These are phyloP conservation scores for Microchrysa polita DNA, from an alignment of 2,888 invertebrate species.

Conservation along the genomic window DNA sequence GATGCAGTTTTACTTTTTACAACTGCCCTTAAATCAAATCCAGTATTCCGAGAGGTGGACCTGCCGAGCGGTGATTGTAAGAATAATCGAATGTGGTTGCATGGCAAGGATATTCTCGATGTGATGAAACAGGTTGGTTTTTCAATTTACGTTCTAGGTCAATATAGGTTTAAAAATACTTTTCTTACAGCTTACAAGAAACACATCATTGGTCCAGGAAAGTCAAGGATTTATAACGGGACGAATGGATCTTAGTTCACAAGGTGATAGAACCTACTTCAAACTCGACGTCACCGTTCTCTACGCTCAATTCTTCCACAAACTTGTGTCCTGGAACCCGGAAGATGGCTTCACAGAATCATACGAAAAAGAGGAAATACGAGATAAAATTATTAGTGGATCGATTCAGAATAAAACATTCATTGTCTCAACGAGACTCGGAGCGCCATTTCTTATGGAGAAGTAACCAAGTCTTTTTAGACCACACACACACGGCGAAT, in stretches of 20 bases:
- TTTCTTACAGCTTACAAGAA: conserved; percentile 51
- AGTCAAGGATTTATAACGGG: conserved; percentile 52
- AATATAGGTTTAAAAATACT: neutral
- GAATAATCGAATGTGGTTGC: conserved; percentile 35
- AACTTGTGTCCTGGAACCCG: conserved; percentile 65
- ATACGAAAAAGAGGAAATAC: conserved; percentile 68
- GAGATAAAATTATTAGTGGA: conserved; percentile 57
- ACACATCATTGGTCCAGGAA: conserved; percentile 20
- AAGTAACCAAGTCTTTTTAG: too few relatives aligned
- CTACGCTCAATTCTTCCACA: conserved; percentile 68
- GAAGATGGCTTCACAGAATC: conserved; percentile 61
- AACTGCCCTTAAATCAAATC: conserved; percentile 66
- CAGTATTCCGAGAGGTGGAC: conserved; percentile 58
- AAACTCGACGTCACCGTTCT: conserved; percentile 75
- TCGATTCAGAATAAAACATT: conserved; percentile 62
- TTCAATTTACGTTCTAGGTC: neutral
- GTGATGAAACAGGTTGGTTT: conserved; percentile 67
- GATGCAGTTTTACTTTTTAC: conserved; percentile 76
- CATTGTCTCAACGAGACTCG: conserved; percentile 74
- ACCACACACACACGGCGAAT: neutral
- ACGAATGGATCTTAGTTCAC: conserved; percentile 60
- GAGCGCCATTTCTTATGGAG: conserved; percentile 76
- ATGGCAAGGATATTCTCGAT: conserved; percentile 56
- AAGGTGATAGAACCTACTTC: conserved; percentile 76
- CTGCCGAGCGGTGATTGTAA: conserved; percentile 61